Evolutionary conservation across 2,113 vertebrate species (phyloP).

Genomic region (Pomatorhinus ruficollis): DNA sequence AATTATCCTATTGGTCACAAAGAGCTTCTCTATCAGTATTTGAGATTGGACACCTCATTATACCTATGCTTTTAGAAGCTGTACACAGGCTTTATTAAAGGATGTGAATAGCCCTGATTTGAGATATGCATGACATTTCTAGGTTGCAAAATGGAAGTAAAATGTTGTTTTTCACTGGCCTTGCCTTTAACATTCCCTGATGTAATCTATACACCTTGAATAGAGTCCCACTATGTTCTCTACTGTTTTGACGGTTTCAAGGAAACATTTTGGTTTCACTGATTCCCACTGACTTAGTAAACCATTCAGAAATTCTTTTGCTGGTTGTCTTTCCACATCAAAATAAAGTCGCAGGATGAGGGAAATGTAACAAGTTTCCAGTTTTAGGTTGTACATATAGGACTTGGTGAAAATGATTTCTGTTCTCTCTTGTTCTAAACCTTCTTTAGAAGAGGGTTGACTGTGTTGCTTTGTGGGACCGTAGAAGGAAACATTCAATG

Average conservation of each 20-base stretch:
- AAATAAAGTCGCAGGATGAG: background rate
- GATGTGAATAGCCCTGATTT: background rate
- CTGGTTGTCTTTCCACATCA: background rate
- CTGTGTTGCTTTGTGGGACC: background rate
- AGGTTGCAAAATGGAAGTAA: background rate
- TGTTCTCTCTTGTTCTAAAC: background rate
- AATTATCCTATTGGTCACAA: background rate
- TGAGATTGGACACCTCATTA: background rate
- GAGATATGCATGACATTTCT: background rate
- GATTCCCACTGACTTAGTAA: background rate
- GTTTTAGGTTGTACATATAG: background rate
- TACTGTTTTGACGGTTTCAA: rapidly evolving
- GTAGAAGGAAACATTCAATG: background rate
- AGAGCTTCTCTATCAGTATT: background rate
- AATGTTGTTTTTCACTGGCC: background rate
- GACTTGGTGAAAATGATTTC: background rate
- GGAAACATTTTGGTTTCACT: background rate
- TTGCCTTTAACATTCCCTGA: background rate
- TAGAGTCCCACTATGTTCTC: background rate
- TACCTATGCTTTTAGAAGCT: background rate
- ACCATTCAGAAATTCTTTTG: background rate
- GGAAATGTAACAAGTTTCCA: background rate
- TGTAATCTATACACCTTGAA: background rate
- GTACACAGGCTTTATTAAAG: background rate
- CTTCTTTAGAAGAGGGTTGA: background rate